phyloP scores from a whole-genome alignment of 2,113 vertebrate genomes.

The Craseonycteris thonglongyai region DNA sequence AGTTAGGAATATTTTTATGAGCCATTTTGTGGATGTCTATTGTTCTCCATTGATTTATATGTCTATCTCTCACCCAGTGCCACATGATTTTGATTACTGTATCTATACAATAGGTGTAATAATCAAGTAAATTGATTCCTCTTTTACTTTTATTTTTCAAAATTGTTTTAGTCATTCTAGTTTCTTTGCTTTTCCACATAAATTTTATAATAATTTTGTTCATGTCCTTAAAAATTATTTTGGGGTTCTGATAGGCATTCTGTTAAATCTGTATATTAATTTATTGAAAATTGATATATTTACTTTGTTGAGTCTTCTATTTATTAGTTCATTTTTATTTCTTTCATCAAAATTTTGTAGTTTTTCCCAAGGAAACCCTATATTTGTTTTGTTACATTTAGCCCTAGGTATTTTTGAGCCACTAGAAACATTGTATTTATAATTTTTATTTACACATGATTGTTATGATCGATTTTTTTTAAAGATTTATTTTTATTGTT shows the following conservation, averaged over 20 bases:
- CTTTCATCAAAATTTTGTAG: background rate
- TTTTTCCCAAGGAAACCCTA: background rate
- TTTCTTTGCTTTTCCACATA: background rate
- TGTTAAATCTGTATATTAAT: background rate
- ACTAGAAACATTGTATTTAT: background rate
- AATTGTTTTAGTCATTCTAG: background rate
- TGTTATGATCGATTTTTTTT: too few species aligned
- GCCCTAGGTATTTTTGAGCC: background rate
- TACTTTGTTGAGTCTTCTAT: background rate
- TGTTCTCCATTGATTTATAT: background rate
- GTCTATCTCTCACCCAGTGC: background rate
- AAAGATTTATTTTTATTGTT: too few species aligned
- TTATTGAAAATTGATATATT: background rate
- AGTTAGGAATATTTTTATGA: background rate
- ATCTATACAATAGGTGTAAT: background rate
- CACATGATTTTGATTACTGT: background rate
- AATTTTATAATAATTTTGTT: background rate
- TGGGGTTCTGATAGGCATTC: background rate
- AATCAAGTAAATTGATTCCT: background rate
- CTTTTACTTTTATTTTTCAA: background rate
- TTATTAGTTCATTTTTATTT: background rate
- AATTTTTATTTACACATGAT: background rate
- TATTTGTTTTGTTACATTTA: background rate
- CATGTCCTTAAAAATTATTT: background rate
- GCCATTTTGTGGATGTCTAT: background rate